Evolutionary conservation across 2,888 invertebrate genomes (phyloP).

Genomic region (Gortyna flavago): DNA sequence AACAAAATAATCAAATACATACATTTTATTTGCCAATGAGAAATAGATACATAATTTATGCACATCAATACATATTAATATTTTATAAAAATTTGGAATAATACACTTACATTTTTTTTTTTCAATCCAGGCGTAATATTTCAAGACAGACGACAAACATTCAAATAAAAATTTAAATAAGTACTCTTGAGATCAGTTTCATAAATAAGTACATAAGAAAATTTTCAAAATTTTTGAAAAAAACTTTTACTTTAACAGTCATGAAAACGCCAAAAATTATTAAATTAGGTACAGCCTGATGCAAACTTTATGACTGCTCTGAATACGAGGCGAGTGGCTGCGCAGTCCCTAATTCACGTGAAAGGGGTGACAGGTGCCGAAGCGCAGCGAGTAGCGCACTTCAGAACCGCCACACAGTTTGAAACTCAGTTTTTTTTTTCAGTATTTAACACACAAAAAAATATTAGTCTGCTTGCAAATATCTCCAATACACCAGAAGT

Average conservation of each 20-base stretch:
- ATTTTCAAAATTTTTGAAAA: neutral
- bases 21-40: slow-evolving; percentile 64
- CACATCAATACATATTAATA: slow-evolving; percentile 24
- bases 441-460: neutral
- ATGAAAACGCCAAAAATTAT: neutral
- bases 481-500: slow-evolving; percentile 20
- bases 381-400: too few species aligned
- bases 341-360: neutral
- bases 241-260: neutral
- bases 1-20: slow-evolving; percentile 37
- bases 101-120: slow-evolving; percentile 41
- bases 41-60: slow-evolving; percentile 34
- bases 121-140: slow-evolving; percentile 39
- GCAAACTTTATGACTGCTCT: neutral
- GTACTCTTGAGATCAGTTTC: slow-evolving; percentile 27
- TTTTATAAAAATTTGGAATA: slow-evolving; percentile 38
- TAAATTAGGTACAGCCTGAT: neutral
- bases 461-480: neutral
- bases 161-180: neutral
- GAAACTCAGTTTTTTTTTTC: too few species aligned
- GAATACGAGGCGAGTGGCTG: neutral
- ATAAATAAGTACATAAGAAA: too few species aligned
- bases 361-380: too few species aligned
- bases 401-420: too few species aligned
- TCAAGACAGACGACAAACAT: slow-evolving; percentile 6